A percentile compares a stretch with the other conserved stretches of the same genome.
These are phyloP conservation scores for Heliothis subflexa DNA, from an alignment of 1,140 invertebrate genomes.

Conservation along the genomic window DNA sequence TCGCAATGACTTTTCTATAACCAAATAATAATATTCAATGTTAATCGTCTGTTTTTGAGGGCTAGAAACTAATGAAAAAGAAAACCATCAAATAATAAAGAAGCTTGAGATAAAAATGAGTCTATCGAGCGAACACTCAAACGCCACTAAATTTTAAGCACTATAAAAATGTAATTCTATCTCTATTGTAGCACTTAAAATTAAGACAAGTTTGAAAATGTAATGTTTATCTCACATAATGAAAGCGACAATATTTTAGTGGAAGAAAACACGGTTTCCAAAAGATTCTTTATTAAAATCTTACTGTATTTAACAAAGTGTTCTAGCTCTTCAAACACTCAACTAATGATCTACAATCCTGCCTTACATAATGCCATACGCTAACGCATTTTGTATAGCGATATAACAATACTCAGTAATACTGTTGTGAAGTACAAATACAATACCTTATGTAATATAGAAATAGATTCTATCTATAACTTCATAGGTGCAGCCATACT, in stretches of 20 bases:
- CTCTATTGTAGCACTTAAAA: too few relatives aligned
- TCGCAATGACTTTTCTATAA: neutral
- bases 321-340: neutral
- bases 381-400: conserved; percentile 19
- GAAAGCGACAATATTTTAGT: too few relatives aligned
- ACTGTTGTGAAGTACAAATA: conserved; percentile 75
- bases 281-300: too few relatives aligned
- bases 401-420: conserved; percentile 65
- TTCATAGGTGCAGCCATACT: conserved; percentile 11
- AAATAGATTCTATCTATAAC: conserved; percentile 34
- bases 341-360: neutral
- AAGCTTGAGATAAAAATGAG: too few relatives aligned
- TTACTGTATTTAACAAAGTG: too few relatives aligned
- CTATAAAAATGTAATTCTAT: too few relatives aligned
- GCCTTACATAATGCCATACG: conserved; percentile 8
- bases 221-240: too few relatives aligned
- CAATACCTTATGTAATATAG: conserved; percentile 47
- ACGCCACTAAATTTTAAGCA: too few relatives aligned
- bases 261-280: too few relatives aligned
- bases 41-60: neutral
- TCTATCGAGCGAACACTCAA: too few relatives aligned
- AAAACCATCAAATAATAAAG: too few relatives aligned
- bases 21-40: neutral
- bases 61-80: neutral
- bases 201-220: too few relatives aligned